Conservation (phyloP, 2,113 vertebrate genomes). For the Calidris pugnax region DNA sequence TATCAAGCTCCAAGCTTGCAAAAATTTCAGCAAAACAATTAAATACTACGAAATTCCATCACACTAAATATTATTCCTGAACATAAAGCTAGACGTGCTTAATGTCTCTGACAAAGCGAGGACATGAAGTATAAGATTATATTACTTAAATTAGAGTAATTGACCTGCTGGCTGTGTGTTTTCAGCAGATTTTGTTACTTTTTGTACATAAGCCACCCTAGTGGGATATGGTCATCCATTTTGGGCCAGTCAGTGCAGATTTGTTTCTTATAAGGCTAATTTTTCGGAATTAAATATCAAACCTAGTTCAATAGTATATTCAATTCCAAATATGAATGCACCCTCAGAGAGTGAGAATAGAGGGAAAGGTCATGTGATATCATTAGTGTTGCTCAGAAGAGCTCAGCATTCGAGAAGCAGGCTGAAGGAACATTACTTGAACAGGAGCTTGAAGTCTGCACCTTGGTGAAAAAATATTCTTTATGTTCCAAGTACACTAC, state of each 20-base stretch:
- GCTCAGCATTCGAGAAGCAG: not conserved
- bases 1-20: not conserved
- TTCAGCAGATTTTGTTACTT: not conserved
- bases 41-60: not conserved
- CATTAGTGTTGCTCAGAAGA: not conserved
- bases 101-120: not conserved
- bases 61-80: not conserved
- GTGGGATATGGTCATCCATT: not conserved
- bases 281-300: not conserved
- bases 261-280: not conserved
- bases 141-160: not conserved
- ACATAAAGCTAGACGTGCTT: not conserved
- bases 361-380: constrained; percentile 26
- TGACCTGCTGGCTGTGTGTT: not conserved
- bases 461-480: not conserved
- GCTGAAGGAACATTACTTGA: not conserved
- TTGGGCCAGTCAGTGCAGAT: not conserved
- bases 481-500: not conserved
- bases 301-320: not conserved
- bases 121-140: not conserved
- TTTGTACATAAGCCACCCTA: not conserved
- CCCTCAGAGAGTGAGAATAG: not conserved
- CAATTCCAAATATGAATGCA: not conserved
- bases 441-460: not conserved
- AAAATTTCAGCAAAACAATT: not conserved